Conservation (phyloP, 2,797 vertebrate genomes). For the Sebastes nivosus region DNA sequence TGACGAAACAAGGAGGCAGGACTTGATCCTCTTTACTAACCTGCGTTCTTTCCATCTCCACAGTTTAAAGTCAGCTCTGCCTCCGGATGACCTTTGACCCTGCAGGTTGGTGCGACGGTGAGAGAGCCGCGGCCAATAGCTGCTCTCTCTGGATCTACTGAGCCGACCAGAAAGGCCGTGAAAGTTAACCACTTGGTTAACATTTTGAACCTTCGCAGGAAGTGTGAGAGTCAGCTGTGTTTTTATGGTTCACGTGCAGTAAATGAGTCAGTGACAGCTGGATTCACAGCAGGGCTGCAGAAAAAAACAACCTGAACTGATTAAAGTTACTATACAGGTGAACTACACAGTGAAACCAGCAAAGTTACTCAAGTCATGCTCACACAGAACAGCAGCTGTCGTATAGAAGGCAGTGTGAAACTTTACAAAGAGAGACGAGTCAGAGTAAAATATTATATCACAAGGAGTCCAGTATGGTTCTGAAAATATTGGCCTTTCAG, state of each 20-base stretch:
- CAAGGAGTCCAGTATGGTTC: neutral
- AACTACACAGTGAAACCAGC: too few relatives aligned
- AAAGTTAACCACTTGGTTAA: slow-evolving; percentile 38
- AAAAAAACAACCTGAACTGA: too few relatives aligned
- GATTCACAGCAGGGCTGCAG: neutral
- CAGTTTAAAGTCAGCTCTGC: slow-evolving; percentile 60
- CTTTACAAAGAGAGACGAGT: neutral
- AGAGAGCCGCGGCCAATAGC: neutral
- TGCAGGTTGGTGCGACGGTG: slow-evolving; percentile 26
- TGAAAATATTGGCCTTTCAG: neutral
- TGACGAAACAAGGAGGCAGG: neutral
- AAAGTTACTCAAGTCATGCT: neutral
- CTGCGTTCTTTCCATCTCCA: slow-evolving; percentile 31
- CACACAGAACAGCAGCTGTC: neutral
- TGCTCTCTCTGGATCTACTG: neutral
- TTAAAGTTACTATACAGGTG: too few relatives aligned
- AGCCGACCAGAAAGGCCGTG: slow-evolving; percentile 28
- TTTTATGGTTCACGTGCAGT: slow-evolving; percentile 5
- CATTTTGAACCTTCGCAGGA: slow-evolving; percentile 54
- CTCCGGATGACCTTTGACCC: slow-evolving; percentile 41
- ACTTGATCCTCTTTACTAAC: slow-evolving; percentile 38
- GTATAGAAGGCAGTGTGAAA: neutral
- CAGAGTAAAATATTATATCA: neutral
- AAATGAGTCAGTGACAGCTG: neutral
- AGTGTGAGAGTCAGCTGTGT: slow-evolving; percentile 4